These are phyloP conservation scores for Toxotes lorentzi DNA, from an alignment of 2,797 vertebrate genomes.

Conservation along the genomic window DNA sequence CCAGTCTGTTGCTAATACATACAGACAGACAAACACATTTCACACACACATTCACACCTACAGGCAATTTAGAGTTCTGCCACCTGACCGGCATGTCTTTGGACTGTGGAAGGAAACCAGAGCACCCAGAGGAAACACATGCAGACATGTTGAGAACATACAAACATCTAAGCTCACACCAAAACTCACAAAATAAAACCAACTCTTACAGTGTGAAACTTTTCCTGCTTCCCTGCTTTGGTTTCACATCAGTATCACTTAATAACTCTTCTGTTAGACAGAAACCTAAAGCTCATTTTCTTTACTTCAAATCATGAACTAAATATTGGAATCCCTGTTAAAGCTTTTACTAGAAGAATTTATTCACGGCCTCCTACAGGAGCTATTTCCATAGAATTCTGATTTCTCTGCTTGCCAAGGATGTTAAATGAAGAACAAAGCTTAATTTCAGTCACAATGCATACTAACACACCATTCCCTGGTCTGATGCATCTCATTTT, in stretches of 20 bases:
- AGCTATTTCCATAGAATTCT: conserved; percentile 51
- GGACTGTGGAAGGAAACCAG: conserved; percentile 38
- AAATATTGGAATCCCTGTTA: conserved; percentile 13
- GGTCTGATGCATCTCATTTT: conserved; percentile 69
- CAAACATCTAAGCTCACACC: conserved; percentile 3
- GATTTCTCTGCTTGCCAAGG: conserved; percentile 47
- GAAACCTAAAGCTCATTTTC: neutral
- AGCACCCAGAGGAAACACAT: conserved; percentile 10
- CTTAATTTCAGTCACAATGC: conserved; percentile 71
- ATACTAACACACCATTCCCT: conserved; percentile 62
- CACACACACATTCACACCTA: conserved; percentile 36
- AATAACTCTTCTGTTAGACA: neutral
- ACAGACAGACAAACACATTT: conserved; percentile 41
- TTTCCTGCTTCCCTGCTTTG: neutral
- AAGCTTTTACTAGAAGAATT: conserved; percentile 28
- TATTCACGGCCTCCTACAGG: conserved; percentile 44
- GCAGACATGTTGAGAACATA: conserved; percentile 10
- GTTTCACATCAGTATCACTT: conserved; percentile 16
- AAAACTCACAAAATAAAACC: conserved; percentile 1
- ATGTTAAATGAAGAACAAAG: conserved; percentile 63
- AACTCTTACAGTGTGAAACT: neutral
- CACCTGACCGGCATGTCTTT: conserved; percentile 45
- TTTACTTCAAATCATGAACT: neutral
- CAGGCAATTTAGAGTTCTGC: conserved; percentile 42
- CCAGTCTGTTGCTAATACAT: conserved; percentile 45